Percentiles rank a stretch among this genome's conserved stretches.
Evolutionary conservation across 2,888 invertebrate genomes (phyloP).

Genomic region (Drosophila pseudotakahashii): DNA sequence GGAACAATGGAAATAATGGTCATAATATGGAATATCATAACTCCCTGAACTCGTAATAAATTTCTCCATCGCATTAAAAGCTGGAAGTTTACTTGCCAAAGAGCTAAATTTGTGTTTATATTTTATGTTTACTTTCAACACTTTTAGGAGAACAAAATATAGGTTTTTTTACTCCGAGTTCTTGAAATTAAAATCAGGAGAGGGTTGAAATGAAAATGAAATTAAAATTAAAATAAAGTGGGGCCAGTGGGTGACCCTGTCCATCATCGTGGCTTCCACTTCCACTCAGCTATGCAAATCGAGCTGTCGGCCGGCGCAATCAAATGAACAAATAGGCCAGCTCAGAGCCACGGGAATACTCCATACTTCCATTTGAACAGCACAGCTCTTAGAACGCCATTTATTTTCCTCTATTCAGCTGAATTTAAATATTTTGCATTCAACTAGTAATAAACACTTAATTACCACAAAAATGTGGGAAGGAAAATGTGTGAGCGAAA

Average conservation of each 20-base stretch:
- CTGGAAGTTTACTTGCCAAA: too few species aligned
- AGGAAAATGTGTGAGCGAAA: background rate
- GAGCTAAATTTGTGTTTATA: too few species aligned
- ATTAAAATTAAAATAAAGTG: background rate
- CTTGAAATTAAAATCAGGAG: background rate
- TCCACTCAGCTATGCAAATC: slow-evolving; percentile 23
- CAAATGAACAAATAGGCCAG: slow-evolving; percentile 16
- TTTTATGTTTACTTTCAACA: too few species aligned
- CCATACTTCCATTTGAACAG: background rate
- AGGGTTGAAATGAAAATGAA: background rate
- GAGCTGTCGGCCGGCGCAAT: slow-evolving; percentile 26
- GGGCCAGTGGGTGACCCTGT: slow-evolving; percentile 5
- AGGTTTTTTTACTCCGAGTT: background rate
- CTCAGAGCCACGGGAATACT: background rate
- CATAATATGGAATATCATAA: too few species aligned
- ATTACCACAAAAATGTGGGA: background rate
- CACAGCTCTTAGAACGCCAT: background rate
- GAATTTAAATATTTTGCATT: background rate
- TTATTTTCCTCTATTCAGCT: background rate
- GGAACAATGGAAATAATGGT: too few species aligned
- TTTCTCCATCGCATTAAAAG: too few species aligned
- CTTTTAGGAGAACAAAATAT: too few species aligned
- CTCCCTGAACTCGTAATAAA: too few species aligned
- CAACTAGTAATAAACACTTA: background rate
- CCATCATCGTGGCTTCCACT: slow-evolving; percentile 4